These are phyloP conservation scores for Drosophila persimilis DNA, from an alignment of 1,140 invertebrate species.

Conservation along the genomic window DNA sequence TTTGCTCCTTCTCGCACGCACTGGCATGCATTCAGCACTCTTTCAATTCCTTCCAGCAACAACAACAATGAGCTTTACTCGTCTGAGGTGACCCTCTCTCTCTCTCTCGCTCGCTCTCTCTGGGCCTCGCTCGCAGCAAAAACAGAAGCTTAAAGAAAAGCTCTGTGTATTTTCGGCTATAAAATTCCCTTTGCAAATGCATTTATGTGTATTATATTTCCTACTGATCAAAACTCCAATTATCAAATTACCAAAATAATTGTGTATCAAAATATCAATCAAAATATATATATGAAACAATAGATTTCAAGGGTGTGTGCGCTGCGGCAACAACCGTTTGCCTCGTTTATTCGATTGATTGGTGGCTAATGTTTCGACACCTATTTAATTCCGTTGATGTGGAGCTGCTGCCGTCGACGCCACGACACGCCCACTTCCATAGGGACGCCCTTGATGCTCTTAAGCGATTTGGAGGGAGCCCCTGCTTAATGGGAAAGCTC, in stretches of 20 bases:
- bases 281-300: not conserved
- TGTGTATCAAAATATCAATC: not conserved
- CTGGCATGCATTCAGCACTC: too few relatives aligned
- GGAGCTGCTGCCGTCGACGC: conserved; percentile 1
- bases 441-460: conserved; percentile 12
- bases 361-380: conserved; percentile 23
- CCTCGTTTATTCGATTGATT: conserved; percentile 43
- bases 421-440: conserved; percentile 9
- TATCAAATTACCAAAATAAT: not conserved
- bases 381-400: conserved; percentile 38
- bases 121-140: too few relatives aligned
- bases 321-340: conserved; percentile 12
- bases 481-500: conserved; percentile 60
- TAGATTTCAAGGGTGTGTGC: not conserved
- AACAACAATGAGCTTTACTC: too few relatives aligned
- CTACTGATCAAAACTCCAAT: too few relatives aligned
- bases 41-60: too few relatives aligned
- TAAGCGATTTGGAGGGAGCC: conserved; percentile 41
- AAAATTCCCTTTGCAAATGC: too few relatives aligned
- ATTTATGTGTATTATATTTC: too few relatives aligned
- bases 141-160: too few relatives aligned
- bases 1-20: too few relatives aligned
- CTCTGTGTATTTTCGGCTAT: too few relatives aligned
- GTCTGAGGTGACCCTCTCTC: too few relatives aligned
- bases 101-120: too few relatives aligned